These are phyloP conservation scores for Leptosomus discolor DNA, from an alignment of 2,113 vertebrate species.

Conservation along the genomic window DNA sequence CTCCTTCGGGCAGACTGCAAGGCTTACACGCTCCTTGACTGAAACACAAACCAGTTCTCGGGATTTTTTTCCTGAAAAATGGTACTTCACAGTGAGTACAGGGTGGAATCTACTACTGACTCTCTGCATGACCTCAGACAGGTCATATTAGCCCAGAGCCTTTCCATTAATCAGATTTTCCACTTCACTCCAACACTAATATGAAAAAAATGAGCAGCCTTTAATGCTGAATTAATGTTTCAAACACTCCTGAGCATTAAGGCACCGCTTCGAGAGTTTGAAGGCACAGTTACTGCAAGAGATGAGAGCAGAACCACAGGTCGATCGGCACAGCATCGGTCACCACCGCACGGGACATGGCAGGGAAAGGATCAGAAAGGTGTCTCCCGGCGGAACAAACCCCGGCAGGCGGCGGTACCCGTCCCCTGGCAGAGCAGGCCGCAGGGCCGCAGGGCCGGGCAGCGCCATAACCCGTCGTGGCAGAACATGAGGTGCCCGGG, in stretches of 20 bases:
- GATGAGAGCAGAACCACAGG: slow-evolving; percentile 2
- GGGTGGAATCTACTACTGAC: neutral
- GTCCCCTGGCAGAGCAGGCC: neutral
- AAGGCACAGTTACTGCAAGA: slow-evolving; percentile 4
- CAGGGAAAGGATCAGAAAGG: neutral
- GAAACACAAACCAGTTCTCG: neutral
- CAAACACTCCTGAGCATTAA: neutral
- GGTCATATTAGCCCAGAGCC: neutral
- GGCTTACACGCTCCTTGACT: neutral
- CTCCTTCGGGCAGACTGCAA: neutral
- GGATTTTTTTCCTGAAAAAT: neutral
- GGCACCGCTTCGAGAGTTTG: neutral
- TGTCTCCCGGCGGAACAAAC: neutral
- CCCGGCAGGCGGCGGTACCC: neutral
- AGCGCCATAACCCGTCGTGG: fast-evolving
- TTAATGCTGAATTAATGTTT: slow-evolving; percentile 33
- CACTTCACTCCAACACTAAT: neutral
- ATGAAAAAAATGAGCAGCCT: neutral
- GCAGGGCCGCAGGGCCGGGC: neutral
- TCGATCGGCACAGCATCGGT: neutral
- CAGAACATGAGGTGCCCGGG: neutral
- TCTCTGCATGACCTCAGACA: neutral
- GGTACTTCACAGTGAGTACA: neutral
- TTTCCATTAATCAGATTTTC: neutral
- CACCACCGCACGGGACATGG: neutral